A percentile compares a stretch with the other conserved stretches of the same genome.
Conservation (phyloP, 2,888 invertebrate genomes). For the Latheticus oryzae region DNA sequence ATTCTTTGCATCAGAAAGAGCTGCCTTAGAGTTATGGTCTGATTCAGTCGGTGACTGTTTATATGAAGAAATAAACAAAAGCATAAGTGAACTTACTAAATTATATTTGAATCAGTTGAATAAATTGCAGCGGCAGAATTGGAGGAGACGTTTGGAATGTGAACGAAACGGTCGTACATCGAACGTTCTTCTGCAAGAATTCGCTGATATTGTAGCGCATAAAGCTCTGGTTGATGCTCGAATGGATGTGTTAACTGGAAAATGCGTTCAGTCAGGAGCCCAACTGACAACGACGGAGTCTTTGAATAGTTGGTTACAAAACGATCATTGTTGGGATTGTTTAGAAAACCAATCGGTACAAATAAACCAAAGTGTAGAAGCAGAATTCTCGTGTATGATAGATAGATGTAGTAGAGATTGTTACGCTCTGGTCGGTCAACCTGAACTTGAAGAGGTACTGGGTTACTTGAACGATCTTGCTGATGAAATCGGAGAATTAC, state of each 20-base stretch:
- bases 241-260: slow-evolving; percentile 75
- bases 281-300: slow-evolving; percentile 25
- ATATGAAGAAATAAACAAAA: slow-evolving; percentile 78
- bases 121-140: slow-evolving; percentile 68
- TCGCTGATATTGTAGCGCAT: slow-evolving; percentile 78
- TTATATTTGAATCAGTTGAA: slow-evolving; percentile 75
- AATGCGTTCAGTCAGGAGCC: slow-evolving; percentile 47
- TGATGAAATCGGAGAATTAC: slow-evolving; percentile 52
- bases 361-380: slow-evolving; percentile 69
- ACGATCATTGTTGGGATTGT: slow-evolving; percentile 62
- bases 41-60: slow-evolving; percentile 79
- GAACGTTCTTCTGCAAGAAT: slow-evolving; percentile 71
- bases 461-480: slow-evolving; percentile 54
- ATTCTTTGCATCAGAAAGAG: slow-evolving; percentile 75
- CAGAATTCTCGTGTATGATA: slow-evolving; percentile 76
- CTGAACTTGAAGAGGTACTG: slow-evolving; percentile 54
- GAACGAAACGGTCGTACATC: slow-evolving; percentile 66
- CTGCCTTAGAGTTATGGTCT: slow-evolving; percentile 80
- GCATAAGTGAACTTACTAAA: slow-evolving; percentile 75
- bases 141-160: slow-evolving; percentile 66
- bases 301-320: slow-evolving; percentile 57
- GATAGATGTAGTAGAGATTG: slow-evolving; percentile 74
- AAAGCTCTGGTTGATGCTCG: slow-evolving; percentile 82
- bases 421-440: slow-evolving; percentile 65
- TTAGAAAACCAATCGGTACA: slow-evolving; percentile 67